These are phyloP conservation scores for Macrobrachium rosenbergii DNA, from an alignment of 1,140 invertebrate genomes.

Conservation along the genomic window DNA sequence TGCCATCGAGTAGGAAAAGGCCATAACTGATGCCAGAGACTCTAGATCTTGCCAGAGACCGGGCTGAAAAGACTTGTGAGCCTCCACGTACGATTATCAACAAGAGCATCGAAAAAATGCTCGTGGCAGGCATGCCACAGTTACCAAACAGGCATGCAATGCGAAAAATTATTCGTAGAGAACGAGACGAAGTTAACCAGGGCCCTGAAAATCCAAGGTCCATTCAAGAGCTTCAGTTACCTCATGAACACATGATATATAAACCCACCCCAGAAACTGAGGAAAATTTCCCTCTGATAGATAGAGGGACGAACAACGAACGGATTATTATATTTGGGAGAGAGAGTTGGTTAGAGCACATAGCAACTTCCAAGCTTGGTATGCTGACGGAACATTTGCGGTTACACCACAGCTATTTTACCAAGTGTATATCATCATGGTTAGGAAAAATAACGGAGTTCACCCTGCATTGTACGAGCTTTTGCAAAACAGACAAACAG, in stretches of 20 bases:
- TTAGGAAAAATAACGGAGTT: constrained; percentile 19
- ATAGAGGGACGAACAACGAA: background rate
- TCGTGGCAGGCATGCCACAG: no score
- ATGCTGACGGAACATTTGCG: constrained; percentile 2
- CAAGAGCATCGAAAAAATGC: no score
- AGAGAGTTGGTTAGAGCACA: constrained; percentile 24
- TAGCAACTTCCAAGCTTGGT: constrained; percentile 35
- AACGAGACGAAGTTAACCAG: no score
- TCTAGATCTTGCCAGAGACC: no score
- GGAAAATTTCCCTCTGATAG: constrained; percentile 35
- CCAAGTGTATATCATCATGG: constrained; percentile 16
- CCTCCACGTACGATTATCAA: no score
- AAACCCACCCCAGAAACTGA: constrained; percentile 6
- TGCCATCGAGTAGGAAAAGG: no score
- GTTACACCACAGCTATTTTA: constrained; percentile 18
- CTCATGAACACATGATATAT: constrained; percentile 4
- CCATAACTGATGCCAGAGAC: no score
- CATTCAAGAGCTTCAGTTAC: no score
- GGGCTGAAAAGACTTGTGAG: no score
- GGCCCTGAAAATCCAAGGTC: no score
- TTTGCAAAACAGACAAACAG: constrained; percentile 11
- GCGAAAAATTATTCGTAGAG: no score
- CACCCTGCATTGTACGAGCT: constrained; percentile 14
- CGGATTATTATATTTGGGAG: constrained; percentile 28
- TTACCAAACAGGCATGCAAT: no score